phyloP scores from a whole-genome alignment of 2,797 vertebrate genomes.

The Lacerta viridis region DNA sequence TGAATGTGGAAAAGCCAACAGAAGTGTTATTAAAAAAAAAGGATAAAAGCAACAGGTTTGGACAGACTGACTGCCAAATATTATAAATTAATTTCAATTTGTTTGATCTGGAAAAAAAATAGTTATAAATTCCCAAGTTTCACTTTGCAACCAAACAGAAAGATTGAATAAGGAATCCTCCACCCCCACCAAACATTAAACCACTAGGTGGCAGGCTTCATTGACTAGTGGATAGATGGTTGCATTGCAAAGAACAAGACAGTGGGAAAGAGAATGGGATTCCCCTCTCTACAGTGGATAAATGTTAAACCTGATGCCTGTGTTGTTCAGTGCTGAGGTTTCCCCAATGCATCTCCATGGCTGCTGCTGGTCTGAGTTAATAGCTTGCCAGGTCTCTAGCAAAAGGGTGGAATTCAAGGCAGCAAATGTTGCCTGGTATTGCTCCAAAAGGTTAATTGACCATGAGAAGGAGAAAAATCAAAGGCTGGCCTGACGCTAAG shows the following conservation, averaged over 20 bases:
- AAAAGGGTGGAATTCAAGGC: neutral
- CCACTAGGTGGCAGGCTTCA: constrained; percentile 31
- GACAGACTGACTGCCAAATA: neutral
- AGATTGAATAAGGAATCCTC: constrained; percentile 15
- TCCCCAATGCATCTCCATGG: neutral
- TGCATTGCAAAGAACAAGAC: neutral
- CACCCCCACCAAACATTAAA: neutral
- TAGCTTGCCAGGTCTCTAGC: constrained; percentile 6
- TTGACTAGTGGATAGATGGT: neutral
- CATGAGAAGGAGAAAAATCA: constrained; percentile 29
- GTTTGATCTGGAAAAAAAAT: neutral
- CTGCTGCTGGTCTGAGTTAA: neutral
- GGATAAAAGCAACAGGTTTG: neutral
- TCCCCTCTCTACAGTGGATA: neutral
- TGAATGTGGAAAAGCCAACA: neutral
- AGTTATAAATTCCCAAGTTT: neutral
- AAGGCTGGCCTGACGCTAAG: constrained; percentile 28
- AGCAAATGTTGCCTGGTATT: constrained; percentile 3
- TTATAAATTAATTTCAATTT: neutral
- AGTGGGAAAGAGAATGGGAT: neutral
- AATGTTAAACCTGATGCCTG: neutral
- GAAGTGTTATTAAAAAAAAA: neutral
- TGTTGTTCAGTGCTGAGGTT: neutral
- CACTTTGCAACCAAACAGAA: neutral
- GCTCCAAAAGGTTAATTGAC: constrained; percentile 40